Base-by-base conservation (phyloP, 23 tunicate species). In the Trididemnum miniatum region DNA sequence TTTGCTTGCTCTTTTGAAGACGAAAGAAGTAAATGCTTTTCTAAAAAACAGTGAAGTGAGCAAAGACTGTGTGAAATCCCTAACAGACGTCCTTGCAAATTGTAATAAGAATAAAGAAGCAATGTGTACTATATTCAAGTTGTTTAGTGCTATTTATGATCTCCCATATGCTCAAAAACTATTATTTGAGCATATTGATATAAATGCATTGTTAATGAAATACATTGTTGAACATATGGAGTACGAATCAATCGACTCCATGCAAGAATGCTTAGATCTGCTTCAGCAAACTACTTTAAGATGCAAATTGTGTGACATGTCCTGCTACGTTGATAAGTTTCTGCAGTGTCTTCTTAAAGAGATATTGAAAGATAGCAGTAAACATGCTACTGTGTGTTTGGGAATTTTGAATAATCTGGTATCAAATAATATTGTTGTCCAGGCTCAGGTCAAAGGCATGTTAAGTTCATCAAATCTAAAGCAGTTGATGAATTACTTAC, bases 401-500 rank as follows among this genome's bases (percentile, higher is more conserved):
- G 78, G 82, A 36, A 71, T 90, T 1, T 72, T 90, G 26, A 85
- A 81, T 60, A 85, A 90, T 78, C 72, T 90, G 20, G 83, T 90
- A 1, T 31, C 59, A 9, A 80, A 36, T 20, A 85, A 81, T 51
- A 76, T 90, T 40, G 49, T 84, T 23, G 36, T 90, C 27, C 96
- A 90, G 75, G 79, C 88, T 0, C 86, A 90, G 54, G 77, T 81
- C 0, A 90, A 90, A 39, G 81, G 90, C 27, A 72, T 85, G 83
- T 20, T 90, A 40, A 65, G 50, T 31, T 0, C 57, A 12, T 66
- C 54, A 65, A 34, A 76, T 9, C 32, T 72, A 22, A 85, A 76
- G 67, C 76, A 35, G 23, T 52, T 90, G 22, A 85, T 90, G 86
- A 71, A 59, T 28, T 81, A 76, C 34, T 75, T 90, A 59, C 77